phyloP scores from a whole-genome alignment of 2,888 invertebrate genomes.

The Hirtodrosophila duncani region DNA sequence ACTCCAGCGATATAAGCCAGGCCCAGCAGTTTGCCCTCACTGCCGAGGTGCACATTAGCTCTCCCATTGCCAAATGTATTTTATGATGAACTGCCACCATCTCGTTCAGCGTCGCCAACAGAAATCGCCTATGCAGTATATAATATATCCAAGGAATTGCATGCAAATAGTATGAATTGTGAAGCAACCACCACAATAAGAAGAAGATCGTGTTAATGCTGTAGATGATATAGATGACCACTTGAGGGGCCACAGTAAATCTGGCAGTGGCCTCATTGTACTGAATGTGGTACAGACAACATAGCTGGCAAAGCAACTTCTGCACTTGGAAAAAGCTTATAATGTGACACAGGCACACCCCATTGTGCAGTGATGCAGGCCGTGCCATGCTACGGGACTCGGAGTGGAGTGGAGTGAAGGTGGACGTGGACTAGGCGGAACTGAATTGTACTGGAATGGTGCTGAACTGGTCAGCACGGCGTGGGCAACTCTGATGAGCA shows the following conservation, averaged over 20 bases:
- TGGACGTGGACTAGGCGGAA: too few species aligned
- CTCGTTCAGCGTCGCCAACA: conserved; percentile 13
- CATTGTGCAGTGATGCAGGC: conserved; percentile 15
- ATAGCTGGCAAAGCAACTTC: conserved; percentile 11
- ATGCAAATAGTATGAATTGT: neutral
- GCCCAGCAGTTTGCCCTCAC: conserved; percentile 6
- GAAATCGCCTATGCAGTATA: neutral
- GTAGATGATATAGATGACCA: neutral
- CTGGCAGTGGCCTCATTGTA: conserved; percentile 11
- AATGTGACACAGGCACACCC: conserved; percentile 33
- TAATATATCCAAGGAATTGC: neutral
- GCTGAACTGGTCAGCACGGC: too few species aligned
- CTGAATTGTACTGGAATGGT: too few species aligned
- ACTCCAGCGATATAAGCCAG: conserved; percentile 8
- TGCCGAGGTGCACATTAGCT: conserved; percentile 11
- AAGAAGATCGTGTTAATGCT: neutral
- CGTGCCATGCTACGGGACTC: too few species aligned
- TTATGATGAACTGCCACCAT: conserved; percentile 6
- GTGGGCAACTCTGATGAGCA: too few species aligned
- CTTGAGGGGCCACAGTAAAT: conserved; percentile 11
- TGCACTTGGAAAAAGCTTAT: conserved; percentile 26
- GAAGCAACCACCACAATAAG: neutral
- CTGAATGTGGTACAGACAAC: conserved; percentile 9
- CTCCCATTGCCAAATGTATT: conserved; percentile 7
- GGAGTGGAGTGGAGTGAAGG: too few species aligned